phyloP scores from a whole-genome alignment of 2,888 invertebrate species.

The Allophyes oxyacanthae region DNA sequence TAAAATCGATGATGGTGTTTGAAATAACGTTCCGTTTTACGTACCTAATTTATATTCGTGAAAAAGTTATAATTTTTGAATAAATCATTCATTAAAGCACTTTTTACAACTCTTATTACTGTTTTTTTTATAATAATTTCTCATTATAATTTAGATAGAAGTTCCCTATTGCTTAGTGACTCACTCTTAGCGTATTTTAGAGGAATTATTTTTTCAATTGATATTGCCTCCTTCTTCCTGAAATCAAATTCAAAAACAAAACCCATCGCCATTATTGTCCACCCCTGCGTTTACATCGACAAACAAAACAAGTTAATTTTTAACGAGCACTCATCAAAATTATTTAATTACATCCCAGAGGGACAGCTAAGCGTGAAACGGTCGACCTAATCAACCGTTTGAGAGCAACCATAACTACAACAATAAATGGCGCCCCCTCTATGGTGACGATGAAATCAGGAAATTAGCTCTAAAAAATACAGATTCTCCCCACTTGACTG shows the following conservation, averaged over 20 bases:
- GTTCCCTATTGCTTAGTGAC: no score
- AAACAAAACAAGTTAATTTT: constrained; percentile 80
- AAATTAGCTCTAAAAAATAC: constrained; percentile 76
- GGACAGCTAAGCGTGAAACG: constrained; percentile 73
- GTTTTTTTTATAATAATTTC: no score
- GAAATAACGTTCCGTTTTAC: no score
- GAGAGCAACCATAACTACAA: constrained; percentile 63
- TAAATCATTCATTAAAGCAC: no score
- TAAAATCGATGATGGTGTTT: no score
- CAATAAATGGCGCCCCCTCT: constrained; percentile 66
- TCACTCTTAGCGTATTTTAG: no score
- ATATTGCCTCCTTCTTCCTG: constrained; percentile 6
- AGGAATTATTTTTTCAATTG: not conserved
- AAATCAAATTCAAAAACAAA: constrained; percentile 33
- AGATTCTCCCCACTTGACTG: constrained; percentile 51
- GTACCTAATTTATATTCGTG: no score
- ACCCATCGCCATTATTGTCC: constrained; percentile 21
- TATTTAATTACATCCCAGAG: constrained; percentile 81
- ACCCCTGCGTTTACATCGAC: constrained; percentile 36
- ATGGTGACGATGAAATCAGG: constrained; percentile 59
- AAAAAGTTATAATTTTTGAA: no score
- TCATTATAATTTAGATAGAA: no score
- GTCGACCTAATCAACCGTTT: constrained; percentile 74
- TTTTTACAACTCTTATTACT: no score
- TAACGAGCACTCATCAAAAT: constrained; percentile 80